Evolutionary conservation across 64 coral and sea anemone genomes (phyloP), one percentile per base, ranked within the genome.

Genomic region (Stichodactyla mertensii): DNA sequence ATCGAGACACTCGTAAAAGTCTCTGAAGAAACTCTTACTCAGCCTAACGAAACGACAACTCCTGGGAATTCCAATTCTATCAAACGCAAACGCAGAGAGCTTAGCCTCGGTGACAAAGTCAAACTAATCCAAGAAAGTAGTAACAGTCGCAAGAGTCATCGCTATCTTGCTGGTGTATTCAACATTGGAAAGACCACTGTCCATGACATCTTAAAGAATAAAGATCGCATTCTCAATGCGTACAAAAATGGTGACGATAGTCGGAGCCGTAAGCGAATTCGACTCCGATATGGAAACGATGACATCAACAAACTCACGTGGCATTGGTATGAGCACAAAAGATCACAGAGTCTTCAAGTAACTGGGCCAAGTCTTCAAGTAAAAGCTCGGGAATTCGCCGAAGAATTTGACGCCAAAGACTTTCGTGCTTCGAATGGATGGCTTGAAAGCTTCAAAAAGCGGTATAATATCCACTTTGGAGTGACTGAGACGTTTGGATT

Each of bases 361-460:
- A 61, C 77, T 8, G 78, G 78, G 20, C 36, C 71, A 19, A 36
- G 61, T 51, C 56, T 89, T 14, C 87, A 89, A 66, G 54, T 16
- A 51, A 89, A 89, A 83, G 87, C 78, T 16, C 11, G 78, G 16
- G 74, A 62, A 52, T 83, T 89, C 28, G 78, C 87, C 16, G 51
- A 62, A 45, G 77, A 89, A 45, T 67, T 89, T 13, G 87, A 80
- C 58, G 36, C 60, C 10, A 80, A 88, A n/a, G 77, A 88, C 22
- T 82, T 89, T 67, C 57, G 26, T 31, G 78, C 78, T 22, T 89
- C 87, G 51, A 89, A 89, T 64, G 87, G 87, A 7, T 89, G 87
- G 87, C 78, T 89, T 52, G 87, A 83, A 66, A 69, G 87, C 16
- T 89, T 89, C 28, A 82, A 80, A 56, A 78, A 57, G n/a, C 71